Evolutionary conservation across 1,140 invertebrate genomes (phyloP).

Genomic region (Apis florea): DNA sequence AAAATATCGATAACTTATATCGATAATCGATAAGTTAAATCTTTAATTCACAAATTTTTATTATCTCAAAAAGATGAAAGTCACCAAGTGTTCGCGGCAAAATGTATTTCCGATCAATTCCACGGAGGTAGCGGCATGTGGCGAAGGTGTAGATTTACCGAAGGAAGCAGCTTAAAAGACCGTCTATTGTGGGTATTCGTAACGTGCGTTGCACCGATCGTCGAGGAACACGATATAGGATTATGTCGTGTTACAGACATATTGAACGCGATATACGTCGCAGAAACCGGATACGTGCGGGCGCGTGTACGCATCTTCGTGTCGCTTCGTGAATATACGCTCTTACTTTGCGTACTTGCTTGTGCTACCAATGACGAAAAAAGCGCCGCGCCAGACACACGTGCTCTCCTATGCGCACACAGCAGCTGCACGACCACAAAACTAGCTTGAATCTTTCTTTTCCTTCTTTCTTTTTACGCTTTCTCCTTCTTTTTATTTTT

Average conservation of each 20-base stretch:
- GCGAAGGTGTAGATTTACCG: constrained; percentile 37
- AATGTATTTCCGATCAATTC: background rate
- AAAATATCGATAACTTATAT: too few species aligned
- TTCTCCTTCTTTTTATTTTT: background rate
- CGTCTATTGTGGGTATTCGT: constrained; percentile 35
- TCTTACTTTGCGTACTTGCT: background rate
- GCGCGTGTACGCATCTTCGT: constrained; percentile 54
- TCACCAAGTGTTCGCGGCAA: background rate
- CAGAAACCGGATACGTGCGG: constrained; percentile 54
- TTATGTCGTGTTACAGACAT: constrained; percentile 46
- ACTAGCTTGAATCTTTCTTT: background rate
- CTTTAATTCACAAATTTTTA: too few species aligned
- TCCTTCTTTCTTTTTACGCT: too few species aligned
- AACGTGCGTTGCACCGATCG: constrained; percentile 36
- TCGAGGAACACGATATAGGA: constrained; percentile 51
- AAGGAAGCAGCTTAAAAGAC: constrained; percentile 45
- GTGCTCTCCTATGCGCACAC: background rate
- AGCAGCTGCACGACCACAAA: background rate
- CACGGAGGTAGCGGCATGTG: constrained; percentile 1
- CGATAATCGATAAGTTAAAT: too few species aligned
- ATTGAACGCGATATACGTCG: constrained; percentile 56
- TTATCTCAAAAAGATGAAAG: background rate
- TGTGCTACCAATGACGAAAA: constrained; percentile 4
- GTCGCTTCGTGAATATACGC: background rate
- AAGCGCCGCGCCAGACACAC: constrained; percentile 3